A percentile compares a stretch with the other conserved stretches of the same genome.
Conservation (phyloP, 1,140 invertebrate genomes). For the Pristionchus pacificus region DNA sequence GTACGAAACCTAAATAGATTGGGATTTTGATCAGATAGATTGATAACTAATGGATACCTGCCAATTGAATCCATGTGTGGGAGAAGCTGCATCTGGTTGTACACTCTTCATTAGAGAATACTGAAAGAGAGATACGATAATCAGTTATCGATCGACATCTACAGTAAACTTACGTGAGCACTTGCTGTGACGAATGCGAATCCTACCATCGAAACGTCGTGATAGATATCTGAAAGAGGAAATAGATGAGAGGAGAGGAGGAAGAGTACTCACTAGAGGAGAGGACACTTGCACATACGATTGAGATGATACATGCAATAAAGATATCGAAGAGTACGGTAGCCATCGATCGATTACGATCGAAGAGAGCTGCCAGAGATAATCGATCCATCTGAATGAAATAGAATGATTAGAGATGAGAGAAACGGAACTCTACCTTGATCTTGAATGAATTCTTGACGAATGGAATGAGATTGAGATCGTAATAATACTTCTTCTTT, state of each 20-base stretch:
- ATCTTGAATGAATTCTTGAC: constrained; percentile 26
- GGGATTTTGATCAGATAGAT: neutral
- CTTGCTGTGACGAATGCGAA: constrained; percentile 94
- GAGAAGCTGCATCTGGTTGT: constrained; percentile 94
- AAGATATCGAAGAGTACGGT: constrained; percentile 80
- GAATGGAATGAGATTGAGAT: constrained; percentile 42
- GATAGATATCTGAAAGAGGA: constrained; percentile 67
- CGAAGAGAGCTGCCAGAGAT: constrained; percentile 82
- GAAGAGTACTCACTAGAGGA: constrained; percentile 63
- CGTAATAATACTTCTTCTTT: constrained; percentile 46
- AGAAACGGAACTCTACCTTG: constrained; percentile 29
- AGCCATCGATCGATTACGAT: constrained; percentile 76
- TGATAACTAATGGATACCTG: constrained; percentile 68
- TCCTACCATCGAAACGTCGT: constrained; percentile 84
- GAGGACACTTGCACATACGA: constrained; percentile 78
- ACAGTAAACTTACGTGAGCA: constrained; percentile 40
- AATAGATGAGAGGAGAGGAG: neutral
- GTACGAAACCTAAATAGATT: constrained; percentile 62
- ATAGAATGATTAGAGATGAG: neutral
- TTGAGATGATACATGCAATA: constrained; percentile 78
- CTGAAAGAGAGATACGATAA: too few relatives aligned
- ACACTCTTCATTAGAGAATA: constrained; percentile 97
- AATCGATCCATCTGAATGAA: constrained; percentile 76
- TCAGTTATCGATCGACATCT: too few relatives aligned
- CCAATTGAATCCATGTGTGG: constrained; percentile 88